A percentile compares a stretch with the other conserved stretches of the same genome.
These are phyloP conservation scores for Nebria ingens DNA, from an alignment of 1,140 invertebrate genomes.

Conservation along the genomic window DNA sequence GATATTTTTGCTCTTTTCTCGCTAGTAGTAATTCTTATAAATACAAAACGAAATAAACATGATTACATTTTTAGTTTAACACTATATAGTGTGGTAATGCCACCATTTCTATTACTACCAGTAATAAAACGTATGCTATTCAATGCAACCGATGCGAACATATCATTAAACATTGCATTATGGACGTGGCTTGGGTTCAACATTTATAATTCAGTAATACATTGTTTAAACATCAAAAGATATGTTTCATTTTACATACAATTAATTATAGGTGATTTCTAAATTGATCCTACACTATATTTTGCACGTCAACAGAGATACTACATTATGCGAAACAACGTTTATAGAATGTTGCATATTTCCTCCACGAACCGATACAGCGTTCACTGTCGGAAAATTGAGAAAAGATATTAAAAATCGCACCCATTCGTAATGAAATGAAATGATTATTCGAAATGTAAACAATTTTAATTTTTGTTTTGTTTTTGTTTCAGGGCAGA, in stretches of 20 bases:
- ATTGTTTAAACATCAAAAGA: neutral
- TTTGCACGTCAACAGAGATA: neutral
- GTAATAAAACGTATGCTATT: too few relatives aligned
- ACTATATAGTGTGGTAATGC: too few relatives aligned
- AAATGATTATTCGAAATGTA: too few relatives aligned
- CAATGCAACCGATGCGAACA: too few relatives aligned
- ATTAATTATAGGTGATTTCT: neutral
- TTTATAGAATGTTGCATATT: slow-evolving; percentile 3
- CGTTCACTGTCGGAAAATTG: slow-evolving; percentile 9
- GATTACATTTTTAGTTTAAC: too few relatives aligned
- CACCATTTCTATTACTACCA: too few relatives aligned
- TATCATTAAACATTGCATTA: neutral
- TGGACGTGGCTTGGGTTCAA: neutral
- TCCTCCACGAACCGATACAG: neutral
- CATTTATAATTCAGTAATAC: slow-evolving; percentile 3
- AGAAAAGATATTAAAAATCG: neutral
- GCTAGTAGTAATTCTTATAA: too few relatives aligned
- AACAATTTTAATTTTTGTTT: too few relatives aligned
- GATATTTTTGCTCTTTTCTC: too few relatives aligned
- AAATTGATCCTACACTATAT: neutral
- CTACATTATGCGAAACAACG: neutral
- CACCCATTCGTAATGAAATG: too few relatives aligned
- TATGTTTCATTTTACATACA: neutral
- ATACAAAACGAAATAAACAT: too few relatives aligned
- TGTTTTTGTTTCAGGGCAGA: neutral